Percentiles rank a stretch among this genome's conserved stretches.
These are phyloP conservation scores for Anabacerthia variegaticeps DNA, from an alignment of 2,797 vertebrate genomes.

Conservation along the genomic window DNA sequence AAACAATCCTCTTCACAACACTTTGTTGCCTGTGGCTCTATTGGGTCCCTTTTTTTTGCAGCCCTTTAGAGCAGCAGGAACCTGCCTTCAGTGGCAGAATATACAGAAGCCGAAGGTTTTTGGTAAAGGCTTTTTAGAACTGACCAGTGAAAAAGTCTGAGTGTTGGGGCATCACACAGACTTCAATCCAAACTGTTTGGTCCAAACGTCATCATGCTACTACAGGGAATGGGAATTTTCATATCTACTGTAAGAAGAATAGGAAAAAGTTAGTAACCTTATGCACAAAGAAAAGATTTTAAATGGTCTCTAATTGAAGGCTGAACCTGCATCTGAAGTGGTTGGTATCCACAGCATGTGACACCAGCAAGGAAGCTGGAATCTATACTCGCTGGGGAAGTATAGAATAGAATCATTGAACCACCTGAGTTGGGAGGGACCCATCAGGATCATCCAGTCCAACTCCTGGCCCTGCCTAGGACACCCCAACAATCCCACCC, in stretches of 20 bases:
- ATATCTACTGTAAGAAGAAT: background rate
- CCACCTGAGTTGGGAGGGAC: background rate
- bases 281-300: background rate
- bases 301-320: background rate
- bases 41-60: background rate
- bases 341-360: background rate
- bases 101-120: background rate
- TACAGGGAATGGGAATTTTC: background rate
- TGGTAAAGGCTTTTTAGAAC: background rate
- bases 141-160: background rate
- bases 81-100: background rate
- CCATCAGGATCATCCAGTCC: accelerated
- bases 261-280: background rate
- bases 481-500: background rate
- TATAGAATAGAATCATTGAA: background rate
- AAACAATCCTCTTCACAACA: background rate
- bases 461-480: background rate
- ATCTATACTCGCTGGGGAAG: background rate
- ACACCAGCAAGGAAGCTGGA: background rate
- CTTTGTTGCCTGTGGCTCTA: background rate
- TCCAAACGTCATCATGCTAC: background rate
- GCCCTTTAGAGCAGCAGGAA: background rate
- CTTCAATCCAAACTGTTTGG: background rate
- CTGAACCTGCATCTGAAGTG: background rate
- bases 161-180: background rate